Conservation (phyloP, 2,888 invertebrate species). For the Anthoptus insignis region DNA sequence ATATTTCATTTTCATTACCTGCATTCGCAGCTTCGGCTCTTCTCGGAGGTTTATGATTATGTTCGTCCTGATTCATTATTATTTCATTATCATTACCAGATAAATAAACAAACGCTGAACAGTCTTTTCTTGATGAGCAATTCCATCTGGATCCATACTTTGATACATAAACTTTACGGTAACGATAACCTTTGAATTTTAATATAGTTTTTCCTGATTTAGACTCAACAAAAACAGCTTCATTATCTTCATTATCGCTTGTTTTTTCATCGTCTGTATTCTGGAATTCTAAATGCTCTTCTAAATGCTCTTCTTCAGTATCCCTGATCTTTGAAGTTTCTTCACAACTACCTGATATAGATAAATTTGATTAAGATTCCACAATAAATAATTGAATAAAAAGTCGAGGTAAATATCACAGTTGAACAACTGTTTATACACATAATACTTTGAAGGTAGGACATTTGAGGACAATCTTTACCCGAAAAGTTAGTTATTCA, state of each 20-base stretch:
- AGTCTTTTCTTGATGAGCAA: conserved; percentile 65
- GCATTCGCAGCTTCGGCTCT: conserved; percentile 17
- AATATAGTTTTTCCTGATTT: conserved; percentile 64
- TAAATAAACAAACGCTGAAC: conserved; percentile 66
- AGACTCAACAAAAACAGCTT: conserved; percentile 65
- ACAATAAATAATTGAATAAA: too few species aligned
- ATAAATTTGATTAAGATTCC: not conserved
- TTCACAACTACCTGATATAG: not conserved
- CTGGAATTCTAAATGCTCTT: not conserved
- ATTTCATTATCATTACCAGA: conserved; percentile 67
- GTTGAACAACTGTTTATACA: too few species aligned
- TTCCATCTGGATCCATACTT: conserved; percentile 69
- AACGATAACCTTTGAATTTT: conserved; percentile 67
- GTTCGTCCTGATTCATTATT: conserved; percentile 60
- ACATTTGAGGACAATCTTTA: too few species aligned
- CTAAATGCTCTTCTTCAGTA: conserved; percentile 2
- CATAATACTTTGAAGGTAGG: too few species aligned
- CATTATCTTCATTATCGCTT: conserved; percentile 50
- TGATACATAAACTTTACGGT: conserved; percentile 64
- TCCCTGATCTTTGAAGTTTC: conserved; percentile 11
- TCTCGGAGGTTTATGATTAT: conserved; percentile 55
- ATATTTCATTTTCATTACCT: not conserved
- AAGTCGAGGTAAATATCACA: too few species aligned
- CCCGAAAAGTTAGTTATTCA: too few species aligned
- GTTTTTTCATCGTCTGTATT: conserved; percentile 35